Percentiles rank a stretch among this genome's conserved stretches.
Evolutionary conservation across 1,140 invertebrate genomes (phyloP).

Genomic region (Brachionus angularis): DNA sequence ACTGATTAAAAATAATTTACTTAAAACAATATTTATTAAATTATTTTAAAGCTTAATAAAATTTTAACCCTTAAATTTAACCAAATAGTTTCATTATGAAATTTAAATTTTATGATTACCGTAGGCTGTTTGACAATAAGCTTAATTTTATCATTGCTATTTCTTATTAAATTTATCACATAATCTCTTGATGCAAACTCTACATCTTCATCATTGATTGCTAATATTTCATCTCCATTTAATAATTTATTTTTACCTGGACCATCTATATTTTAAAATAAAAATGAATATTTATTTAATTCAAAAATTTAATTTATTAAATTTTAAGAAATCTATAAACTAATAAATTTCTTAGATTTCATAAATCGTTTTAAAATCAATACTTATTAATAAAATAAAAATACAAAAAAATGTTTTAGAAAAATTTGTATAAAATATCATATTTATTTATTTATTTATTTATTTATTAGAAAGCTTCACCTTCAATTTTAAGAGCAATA

Average conservation of each 20-base stretch:
- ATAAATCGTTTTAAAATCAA: too few relatives aligned
- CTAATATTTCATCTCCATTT: conserved; percentile 80
- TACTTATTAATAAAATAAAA: too few relatives aligned
- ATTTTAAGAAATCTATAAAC: not conserved
- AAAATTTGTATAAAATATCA: too few relatives aligned
- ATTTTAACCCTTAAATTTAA: not conserved
- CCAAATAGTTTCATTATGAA: not conserved
- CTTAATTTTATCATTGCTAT: conserved; percentile 42
- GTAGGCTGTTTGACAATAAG: conserved; percentile 31
- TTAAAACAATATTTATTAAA: not conserved
- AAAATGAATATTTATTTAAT: not conserved
- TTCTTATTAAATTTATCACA: conserved; percentile 76
- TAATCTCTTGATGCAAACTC: conserved; percentile 74
- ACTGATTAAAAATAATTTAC: not conserved
- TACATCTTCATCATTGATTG: conserved; percentile 83
- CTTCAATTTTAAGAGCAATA: too few relatives aligned
- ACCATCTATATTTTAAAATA: conserved; percentile 68
- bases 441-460: too few relatives aligned
- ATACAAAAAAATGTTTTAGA: too few relatives aligned
- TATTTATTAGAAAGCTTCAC: too few relatives aligned
- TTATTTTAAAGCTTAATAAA: too few relatives aligned
- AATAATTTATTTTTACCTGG: conserved; percentile 80
- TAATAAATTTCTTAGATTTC: too few relatives aligned
- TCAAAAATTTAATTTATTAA: not conserved
- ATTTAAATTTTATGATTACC: not conserved